Evolutionary conservation across 2,888 invertebrate species (phyloP), one percentile per base, ranked within the genome.

Genomic region (Lapara coniferarum): DNA sequence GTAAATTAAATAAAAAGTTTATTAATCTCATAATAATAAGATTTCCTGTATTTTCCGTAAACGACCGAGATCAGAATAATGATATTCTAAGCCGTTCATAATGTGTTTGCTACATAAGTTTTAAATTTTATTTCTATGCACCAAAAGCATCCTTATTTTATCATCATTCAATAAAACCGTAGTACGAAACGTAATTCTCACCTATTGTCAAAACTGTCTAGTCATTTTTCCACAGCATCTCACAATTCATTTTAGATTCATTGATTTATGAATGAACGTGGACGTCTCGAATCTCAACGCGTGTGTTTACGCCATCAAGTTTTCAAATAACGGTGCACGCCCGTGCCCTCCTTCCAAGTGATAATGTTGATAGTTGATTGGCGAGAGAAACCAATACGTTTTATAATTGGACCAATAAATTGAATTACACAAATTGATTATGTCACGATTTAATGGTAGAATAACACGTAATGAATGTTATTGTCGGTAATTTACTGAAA

Each of bases 311-410:
- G 75, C 74, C 76, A 75, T 81, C 78, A 78, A 79, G 85, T 85
- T 85, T 83, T 57, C 66, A 57, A 66, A 73, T 89, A 91, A 90
- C 89, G 89, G 91, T 87, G 83, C 74, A 75, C 76, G 77, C 78
- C 80, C 73, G 78, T 86, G 89, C 81, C 89, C 89, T 85, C 85
- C 78, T 89, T 76, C 78, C 74, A 84, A 81, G 89, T 89, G 91
- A 87, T 91, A 91, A 90, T 87, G 83, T 82, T 79, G 78, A 84
- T 84, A 81, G 75, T 77, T 79, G 80, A 83, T 70, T 85, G 57
- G 57, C 30, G 56, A 51, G 49, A 55, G 77, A 77, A 81, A 80
- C 80, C 81, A 80, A 80, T 79, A 81, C 79, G 81, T 78, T 81
- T 83, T 82, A 80, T 87, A 85, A 69, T 86, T 82, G 83, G 78